Evolutionary conservation across 2,113 vertebrate genomes (phyloP), one percentile per base, ranked within the genome.

Genomic region (Amazona vittata): DNA sequence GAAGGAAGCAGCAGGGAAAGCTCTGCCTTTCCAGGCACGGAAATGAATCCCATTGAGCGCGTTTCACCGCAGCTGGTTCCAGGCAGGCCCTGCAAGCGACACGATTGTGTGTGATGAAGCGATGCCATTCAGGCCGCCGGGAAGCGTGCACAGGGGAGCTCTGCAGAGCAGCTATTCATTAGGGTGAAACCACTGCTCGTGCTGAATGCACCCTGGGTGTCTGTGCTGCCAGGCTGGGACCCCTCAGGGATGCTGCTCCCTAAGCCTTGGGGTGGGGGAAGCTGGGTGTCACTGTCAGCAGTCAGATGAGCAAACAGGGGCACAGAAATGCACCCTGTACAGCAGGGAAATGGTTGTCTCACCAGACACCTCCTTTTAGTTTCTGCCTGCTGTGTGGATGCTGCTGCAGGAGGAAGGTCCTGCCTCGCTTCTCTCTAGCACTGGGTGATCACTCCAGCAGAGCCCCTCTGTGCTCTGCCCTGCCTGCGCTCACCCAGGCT

Each of bases 271-370:
- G 26, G 6, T 0, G 1, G 68, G 37, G 43, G 64, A 25, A 91
- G 63, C 41, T 0, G 5, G 60, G 26, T 31, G 11, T 39, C 0
- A 0, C 73, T 84, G 41, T 55, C 3, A 5, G 26, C 50, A 49
- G 41, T 20, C 0, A 0, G 55, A 65, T 0, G 5, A 75, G 60
- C 0, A 7, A 11, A 41, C 0, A 3, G 59, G 64, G 70, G 28
- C 60, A 64, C 1, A 9, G 84, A 70, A 81, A 74, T 49, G 19
- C 59, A 60, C 4, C 39, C 77, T 1, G 2, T 4, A 2, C 0
- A 1, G 52, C 1, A 1, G 15, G 29, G 31, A 60, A 33, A 79
- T 1, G 12, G 9, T 14, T 12, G 8, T 16, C 31, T 55, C 1
- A 2, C 31, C 47, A 68, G 21, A 59, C 49, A 57, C 33, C 9